Evolutionary conservation across 1,140 invertebrate genomes (phyloP).

Genomic region (Papilio xuthus): DNA sequence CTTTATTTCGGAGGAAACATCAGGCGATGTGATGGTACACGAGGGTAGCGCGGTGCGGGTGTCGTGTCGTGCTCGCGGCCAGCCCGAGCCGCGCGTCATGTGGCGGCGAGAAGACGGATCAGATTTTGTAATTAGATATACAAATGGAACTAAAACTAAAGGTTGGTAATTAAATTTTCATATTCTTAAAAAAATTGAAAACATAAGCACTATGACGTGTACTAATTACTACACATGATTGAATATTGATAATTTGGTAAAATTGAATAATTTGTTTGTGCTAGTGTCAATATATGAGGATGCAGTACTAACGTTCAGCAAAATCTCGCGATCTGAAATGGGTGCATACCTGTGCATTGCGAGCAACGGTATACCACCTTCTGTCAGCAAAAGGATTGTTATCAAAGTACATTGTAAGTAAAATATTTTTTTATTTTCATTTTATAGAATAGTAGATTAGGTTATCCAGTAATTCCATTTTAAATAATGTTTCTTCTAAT

Average conservation of each 20-base stretch:
- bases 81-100: constrained; percentile 89
- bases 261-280: constrained; percentile 37
- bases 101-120: constrained; percentile 93
- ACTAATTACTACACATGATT: too few species aligned
- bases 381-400: constrained; percentile 91
- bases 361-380: constrained; percentile 90
- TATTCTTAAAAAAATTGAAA: not conserved
- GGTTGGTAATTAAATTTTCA: constrained; percentile 72
- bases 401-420: constrained; percentile 93
- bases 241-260: too few species aligned
- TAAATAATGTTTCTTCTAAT: not conserved
- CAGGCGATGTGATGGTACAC: constrained; percentile 90
- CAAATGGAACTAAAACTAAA: constrained; percentile 83
- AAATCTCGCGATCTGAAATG: constrained; percentile 93
- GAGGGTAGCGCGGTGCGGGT: constrained; percentile 89
- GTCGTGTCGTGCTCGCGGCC: constrained; percentile 88
- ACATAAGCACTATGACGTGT: too few species aligned
- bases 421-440: constrained; percentile 11
- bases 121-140: constrained; percentile 89
- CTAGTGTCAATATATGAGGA: constrained; percentile 85
- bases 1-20: constrained; percentile 90
- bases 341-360: constrained; percentile 94
- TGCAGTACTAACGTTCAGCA: constrained; percentile 88
- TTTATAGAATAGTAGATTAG: not conserved
- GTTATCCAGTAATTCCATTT: not conserved